phyloP scores from a whole-genome alignment of 2,113 vertebrate species.

The Antigone vipio region DNA sequence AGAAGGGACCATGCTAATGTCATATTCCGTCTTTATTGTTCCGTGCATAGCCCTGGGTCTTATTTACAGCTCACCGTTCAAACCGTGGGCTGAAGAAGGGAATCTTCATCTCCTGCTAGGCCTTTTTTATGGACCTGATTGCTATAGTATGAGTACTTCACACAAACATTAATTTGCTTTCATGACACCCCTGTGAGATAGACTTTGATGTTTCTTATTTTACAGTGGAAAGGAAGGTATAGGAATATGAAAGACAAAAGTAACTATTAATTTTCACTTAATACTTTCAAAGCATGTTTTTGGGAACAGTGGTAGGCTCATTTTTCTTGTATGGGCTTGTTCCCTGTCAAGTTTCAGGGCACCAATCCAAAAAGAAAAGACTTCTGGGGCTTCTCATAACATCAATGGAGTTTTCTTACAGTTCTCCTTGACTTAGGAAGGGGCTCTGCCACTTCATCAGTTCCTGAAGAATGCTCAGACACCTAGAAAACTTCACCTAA shows the following conservation, averaged over 20 bases:
- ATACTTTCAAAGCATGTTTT: not conserved
- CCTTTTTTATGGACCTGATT: not conserved
- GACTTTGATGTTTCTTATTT: not conserved
- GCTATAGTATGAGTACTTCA: not conserved
- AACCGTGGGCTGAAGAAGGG: not conserved
- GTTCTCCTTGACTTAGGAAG: not conserved
- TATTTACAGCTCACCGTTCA: not conserved
- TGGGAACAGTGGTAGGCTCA: accelerated
- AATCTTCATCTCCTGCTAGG: not conserved
- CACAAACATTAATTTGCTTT: not conserved
- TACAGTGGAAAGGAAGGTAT: not conserved
- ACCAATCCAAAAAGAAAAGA: not conserved
- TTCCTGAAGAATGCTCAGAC: not conserved
- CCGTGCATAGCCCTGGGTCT: not conserved
- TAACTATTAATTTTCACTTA: conserved; percentile 29
- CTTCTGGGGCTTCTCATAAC: not conserved
- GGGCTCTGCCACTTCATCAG: not conserved
- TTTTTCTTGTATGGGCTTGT: not conserved
- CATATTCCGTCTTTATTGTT: not conserved
- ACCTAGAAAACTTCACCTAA: not conserved
- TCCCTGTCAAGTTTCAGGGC: not conserved
- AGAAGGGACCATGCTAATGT: not conserved
- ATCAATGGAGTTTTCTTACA: not conserved
- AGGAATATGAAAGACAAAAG: conserved; percentile 7
- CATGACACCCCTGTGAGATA: not conserved